Conservation (phyloP, 2,888 invertebrate genomes). For the Rhynchonema sp. region DNA sequence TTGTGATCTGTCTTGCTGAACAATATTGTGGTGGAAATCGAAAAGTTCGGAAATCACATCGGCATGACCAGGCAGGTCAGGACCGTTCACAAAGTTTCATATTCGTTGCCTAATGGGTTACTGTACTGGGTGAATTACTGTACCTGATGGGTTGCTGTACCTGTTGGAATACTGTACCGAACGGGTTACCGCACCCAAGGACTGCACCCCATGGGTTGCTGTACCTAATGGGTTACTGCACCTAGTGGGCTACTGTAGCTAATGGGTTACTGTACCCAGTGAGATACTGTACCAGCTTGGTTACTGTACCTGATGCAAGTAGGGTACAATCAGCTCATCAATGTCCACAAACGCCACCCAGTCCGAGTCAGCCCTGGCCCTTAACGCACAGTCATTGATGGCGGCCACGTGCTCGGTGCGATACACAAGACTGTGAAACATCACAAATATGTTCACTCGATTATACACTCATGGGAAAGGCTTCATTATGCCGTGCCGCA, state of each 20-base stretch:
- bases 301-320: not conserved
- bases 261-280: not conserved
- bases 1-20: too few species aligned
- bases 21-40: too few species aligned
- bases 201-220: too few species aligned
- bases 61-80: too few species aligned
- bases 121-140: not conserved
- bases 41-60: too few species aligned
- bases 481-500: too few species aligned
- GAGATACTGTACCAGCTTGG: not conserved
- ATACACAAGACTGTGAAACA: not conserved
- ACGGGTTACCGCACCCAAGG: not conserved
- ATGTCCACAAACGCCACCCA: not conserved
- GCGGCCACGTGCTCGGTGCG: not conserved
- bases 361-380: not conserved
- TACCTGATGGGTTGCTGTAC: not conserved
- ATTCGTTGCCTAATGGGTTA: too few species aligned
- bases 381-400: conserved; percentile 1
- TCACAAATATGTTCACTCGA: too few species aligned
- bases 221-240: too few species aligned
- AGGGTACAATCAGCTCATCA: not conserved
- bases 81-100: too few species aligned
- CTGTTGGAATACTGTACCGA: not conserved
- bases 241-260: not conserved
- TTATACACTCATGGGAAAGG: too few species aligned